Evolutionary conservation across 2,113 vertebrate genomes (phyloP), one percentile per base, ranked within the genome.

Genomic region (Misgurnus anguillicaudatus): DNA sequence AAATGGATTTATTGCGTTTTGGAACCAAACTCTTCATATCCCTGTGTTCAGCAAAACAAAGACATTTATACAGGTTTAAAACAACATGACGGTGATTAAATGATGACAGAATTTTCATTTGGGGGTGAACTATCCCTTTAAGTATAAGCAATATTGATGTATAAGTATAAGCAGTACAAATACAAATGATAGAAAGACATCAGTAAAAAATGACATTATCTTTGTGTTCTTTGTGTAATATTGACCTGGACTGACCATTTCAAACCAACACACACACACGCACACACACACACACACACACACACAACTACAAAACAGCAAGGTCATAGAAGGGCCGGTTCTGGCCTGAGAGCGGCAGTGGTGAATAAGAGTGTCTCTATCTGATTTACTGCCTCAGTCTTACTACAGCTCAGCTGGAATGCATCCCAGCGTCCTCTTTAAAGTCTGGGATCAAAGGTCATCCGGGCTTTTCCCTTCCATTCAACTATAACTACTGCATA

Each of bases 401-500:
- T 39, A 78, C 75, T 73, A 41, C 47, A 21, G 74, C 45, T 51
- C 78, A 80, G 82, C 78, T 77, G 69, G 82, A 78, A 77, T 48
- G 21, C 68, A 62, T 57, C 73, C 62, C 66, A 57, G 68, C 45
- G 74, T 69, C 65, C 16, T 17, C 64, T 78, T 77, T 83, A 76
- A 87, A 84, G 80, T 78, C 58, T 45, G 60, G 64, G 84, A 71
- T 87, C 62, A 82, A 74, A 67, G 83, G 84, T 87, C 62, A 62
- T 72, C 71, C 42, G 62, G 79, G 79, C 72, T 72, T 81, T 79
- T 75, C 82, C 72, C 78, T 87, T 51, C 70, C 72, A 66, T 86
- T 87, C 83, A 82, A 82, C 83, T 85, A 62, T 84, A 89, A 85
- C 53, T 79, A 63, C 78, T 87, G 82, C 82, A 47, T 62, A 73